Conservation (phyloP, 2,113 vertebrate species). For the Strigops habroptila region DNA sequence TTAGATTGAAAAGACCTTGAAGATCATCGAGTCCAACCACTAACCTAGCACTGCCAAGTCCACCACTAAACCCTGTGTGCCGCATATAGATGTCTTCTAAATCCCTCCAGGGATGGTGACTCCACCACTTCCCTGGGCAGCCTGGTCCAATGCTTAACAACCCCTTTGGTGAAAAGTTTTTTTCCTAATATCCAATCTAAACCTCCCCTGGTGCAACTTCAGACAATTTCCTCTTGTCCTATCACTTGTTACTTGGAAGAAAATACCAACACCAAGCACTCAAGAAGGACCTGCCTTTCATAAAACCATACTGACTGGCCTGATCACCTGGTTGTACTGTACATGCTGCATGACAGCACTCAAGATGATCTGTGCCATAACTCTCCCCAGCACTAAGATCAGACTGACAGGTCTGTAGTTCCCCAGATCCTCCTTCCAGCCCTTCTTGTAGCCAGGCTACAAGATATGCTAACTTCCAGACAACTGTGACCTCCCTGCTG, state of each 20-base stretch:
- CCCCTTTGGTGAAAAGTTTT: background rate
- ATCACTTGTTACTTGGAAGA: background rate
- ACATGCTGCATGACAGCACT: background rate
- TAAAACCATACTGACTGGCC: background rate
- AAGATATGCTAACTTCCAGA: no score
- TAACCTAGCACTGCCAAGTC: background rate
- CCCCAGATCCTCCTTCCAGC: no score
- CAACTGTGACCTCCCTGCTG: no score
- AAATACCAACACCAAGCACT: background rate
- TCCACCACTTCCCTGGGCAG: background rate
- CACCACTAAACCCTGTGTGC: background rate
- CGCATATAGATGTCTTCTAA: background rate
- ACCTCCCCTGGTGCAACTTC: background rate
- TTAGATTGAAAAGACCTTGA: background rate
- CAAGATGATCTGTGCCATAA: no score
- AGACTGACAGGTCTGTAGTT: no score
- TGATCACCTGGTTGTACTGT: background rate
- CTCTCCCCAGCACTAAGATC: no score
- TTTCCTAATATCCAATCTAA: background rate
- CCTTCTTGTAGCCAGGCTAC: no score
- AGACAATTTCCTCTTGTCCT: background rate
- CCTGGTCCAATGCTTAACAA: background rate
- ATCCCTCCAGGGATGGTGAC: background rate
- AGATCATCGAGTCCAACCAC: background rate
- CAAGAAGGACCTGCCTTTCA: background rate